Conservation (phyloP, 2,888 invertebrate species). For the Druceiella hillmani region DNA sequence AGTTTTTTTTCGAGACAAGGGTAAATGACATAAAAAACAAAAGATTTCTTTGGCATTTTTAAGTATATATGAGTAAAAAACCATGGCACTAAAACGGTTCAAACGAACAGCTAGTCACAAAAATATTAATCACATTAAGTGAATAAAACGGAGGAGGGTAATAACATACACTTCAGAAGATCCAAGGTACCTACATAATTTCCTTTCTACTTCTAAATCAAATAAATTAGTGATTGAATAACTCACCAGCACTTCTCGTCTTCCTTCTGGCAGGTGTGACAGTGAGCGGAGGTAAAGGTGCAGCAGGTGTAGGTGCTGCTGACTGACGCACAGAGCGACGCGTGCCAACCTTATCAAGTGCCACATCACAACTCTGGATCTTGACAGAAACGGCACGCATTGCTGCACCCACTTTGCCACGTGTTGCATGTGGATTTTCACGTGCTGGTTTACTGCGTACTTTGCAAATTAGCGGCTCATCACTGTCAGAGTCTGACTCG, state of each 20-base stretch:
- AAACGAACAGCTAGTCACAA: too few relatives aligned
- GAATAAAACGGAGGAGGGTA: too few relatives aligned
- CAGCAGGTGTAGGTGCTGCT: conserved; percentile 32
- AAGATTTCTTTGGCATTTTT: too few relatives aligned
- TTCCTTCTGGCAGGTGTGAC: conserved; percentile 48
- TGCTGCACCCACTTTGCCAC: conserved; percentile 24
- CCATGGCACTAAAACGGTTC: too few relatives aligned
- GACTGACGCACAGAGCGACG: conserved; percentile 49
- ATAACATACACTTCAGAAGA: too few relatives aligned
- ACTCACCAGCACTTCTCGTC: conserved; percentile 67
- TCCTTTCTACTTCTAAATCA: too few relatives aligned
- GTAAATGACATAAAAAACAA: too few relatives aligned
- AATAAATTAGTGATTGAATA: conserved; percentile 10
- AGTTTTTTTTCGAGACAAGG: too few relatives aligned
- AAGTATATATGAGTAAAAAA: too few relatives aligned
- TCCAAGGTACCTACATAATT: too few relatives aligned
- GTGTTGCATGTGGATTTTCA: conserved; percentile 23
- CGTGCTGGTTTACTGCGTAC: conserved; percentile 48
- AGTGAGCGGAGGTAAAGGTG: conserved; percentile 30
- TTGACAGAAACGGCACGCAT: conserved; percentile 22
- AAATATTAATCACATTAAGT: too few relatives aligned
- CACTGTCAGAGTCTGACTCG: conserved; percentile 73
- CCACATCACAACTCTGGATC: conserved; percentile 26
- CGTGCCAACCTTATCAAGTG: conserved; percentile 48
- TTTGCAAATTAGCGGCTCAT: conserved; percentile 73